Evolutionary conservation across 2,797 vertebrate genomes (phyloP), one percentile per base, ranked within the genome.

Genomic region (Helarctos malayanus): DNA sequence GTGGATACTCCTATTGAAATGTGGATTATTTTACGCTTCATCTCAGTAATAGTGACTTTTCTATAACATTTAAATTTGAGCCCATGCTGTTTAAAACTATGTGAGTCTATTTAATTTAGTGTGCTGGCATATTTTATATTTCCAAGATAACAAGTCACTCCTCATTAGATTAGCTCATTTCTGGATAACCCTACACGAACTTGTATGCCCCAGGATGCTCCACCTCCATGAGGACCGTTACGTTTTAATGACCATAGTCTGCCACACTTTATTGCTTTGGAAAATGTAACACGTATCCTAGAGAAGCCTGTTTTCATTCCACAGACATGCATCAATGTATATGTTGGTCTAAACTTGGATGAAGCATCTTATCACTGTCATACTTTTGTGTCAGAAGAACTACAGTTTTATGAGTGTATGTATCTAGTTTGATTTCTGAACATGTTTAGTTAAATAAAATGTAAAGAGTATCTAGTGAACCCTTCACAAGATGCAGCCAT

Each of bases 201-300:
- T 57, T 7, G 6, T 80, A 10, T 95, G 95, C 15, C 27, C 23
- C 47, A 59, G 9, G 85, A 94, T 3, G 4, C 8, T 93, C 83
- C 21, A 56, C 25, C 27, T 73, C 6, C 3, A 47, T 80, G 69
- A 54, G 93, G 95, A 95, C 1, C 49, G 19, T 56, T 82, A n/a
- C 41, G 21, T 98, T 97, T 94, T 73, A 97, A 76, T 80, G 93
- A 87, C 54, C 94, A 57, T 3, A 89, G 80, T 1, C 3, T n/a
- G n/a, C 95, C 91, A 92, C 38, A 27, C 12, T 95, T 98, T 95
- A 81, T 54, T 93, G 63, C 68, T 96, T 97, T 97, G 12, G 86
- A 89, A 97, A 98, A 97, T 56, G 15, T 47, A 2, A 0, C 73
- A 25, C 38, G 80, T n/a, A 23, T 96, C 85, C 45, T 63, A 87